Evolutionary conservation across 2,888 invertebrate genomes (phyloP), one percentile per base, ranked within the genome.

Genomic region (Ernsta delagoae): DNA sequence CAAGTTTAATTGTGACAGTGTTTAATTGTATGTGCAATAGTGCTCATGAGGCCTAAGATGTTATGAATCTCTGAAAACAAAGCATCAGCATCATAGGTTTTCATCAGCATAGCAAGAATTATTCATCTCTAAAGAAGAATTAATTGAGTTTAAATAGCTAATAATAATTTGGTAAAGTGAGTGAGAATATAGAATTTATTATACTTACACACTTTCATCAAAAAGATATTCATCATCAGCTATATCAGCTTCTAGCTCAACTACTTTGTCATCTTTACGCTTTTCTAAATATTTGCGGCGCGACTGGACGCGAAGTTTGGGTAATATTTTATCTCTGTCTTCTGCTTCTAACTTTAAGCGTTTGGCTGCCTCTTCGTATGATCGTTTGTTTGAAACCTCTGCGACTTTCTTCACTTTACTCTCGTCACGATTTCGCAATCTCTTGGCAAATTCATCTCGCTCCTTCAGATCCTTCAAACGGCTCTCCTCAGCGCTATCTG

Each of bases 231-330:
- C 98, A 92, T 99, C 99, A 87, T 99, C 99, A 59, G 96, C 93
- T 70, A 99, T 97, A 82, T 99, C 98, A 5, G 97, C 97, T 89
- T 99, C 99, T 63, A 99, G 90, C 85, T 99, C 99, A 8, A 97
- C 96, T 45, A 99, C 95, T 92, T 99, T 99, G 83, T 99, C 99
- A 70, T 97, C 98, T 88, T 99, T 98, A 59, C 99, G 95, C 87
- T 99, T 99, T 83, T 97, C 97, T 77, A 99, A 94, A 87, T 99
- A 99, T 80, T 98, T 97, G 59, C 99, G 94, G 36, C 99, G 95
- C 0, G 99, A 99, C 83, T 98, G 97, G 16, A 98, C 94, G 45
- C 99, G 94, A 34, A 99, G 87, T 80, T 97, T 97, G 0, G 98
- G 98, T 63, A 99, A 91, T 75, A 98, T 94, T 84, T 97, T 97